Conservation (phyloP, 1,140 invertebrate species). For the Drosophila tristis region DNA sequence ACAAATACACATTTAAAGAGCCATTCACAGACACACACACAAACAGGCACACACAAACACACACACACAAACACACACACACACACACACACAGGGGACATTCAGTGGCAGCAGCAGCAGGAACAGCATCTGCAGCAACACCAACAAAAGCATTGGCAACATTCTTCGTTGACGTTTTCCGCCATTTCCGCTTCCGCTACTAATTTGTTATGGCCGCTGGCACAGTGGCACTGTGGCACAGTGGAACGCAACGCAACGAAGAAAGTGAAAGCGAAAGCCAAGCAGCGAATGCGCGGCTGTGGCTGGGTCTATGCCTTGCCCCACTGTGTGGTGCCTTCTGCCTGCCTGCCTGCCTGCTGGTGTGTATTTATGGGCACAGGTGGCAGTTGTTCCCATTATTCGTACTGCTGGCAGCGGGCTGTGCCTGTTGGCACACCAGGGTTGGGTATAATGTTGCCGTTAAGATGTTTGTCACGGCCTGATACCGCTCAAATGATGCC, state of each 20-base stretch:
- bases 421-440: constrained; percentile 2
- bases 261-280: too few species aligned
- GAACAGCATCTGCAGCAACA: constrained; percentile 30
- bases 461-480: too few species aligned
- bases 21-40: constrained; percentile 6
- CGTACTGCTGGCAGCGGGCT: constrained; percentile 22
- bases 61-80: constrained; percentile 17
- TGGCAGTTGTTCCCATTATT: constrained; percentile 35
- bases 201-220: constrained; percentile 64
- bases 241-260: constrained; percentile 15
- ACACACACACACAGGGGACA: background rate
- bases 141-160: constrained; percentile 23
- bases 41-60: constrained; percentile 4
- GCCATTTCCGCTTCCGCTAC: constrained; percentile 72
- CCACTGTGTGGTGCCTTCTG: background rate
- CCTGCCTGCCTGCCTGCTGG: background rate
- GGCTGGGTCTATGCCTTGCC: background rate
- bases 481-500: too few species aligned
- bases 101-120: constrained; percentile 18
- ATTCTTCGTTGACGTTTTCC: constrained; percentile 66
- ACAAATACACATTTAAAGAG: background rate
- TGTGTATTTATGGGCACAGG: constrained; percentile 42
- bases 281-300: too few species aligned
- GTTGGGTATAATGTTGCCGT: background rate
- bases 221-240: constrained; percentile 16